These are phyloP conservation scores for Melanostoma mellinum DNA, from an alignment of 2,888 invertebrate genomes.

Conservation along the genomic window DNA sequence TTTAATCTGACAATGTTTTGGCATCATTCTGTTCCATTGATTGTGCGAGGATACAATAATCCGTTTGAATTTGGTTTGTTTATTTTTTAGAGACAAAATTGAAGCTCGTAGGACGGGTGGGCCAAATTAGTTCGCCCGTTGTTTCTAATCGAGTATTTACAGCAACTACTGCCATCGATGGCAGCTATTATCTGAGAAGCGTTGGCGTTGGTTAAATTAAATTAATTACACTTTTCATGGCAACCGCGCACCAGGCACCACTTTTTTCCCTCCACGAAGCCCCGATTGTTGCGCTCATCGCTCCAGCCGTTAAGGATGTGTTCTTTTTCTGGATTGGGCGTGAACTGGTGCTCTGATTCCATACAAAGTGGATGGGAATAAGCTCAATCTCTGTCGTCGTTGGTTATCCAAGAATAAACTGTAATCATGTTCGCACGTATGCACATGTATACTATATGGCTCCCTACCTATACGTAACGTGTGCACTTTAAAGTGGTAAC, in stretches of 20 bases:
- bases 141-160: constrained; percentile 31
- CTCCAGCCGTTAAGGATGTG: neutral
- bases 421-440: constrained; percentile 66
- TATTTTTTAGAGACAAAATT: constrained; percentile 15
- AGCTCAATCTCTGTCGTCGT: constrained; percentile 25
- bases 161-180: constrained; percentile 39
- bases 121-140: constrained; percentile 24
- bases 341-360: neutral
- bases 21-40: constrained; percentile 64
- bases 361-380: constrained; percentile 2
- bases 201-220: constrained; percentile 60
- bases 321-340: neutral
- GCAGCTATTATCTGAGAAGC: constrained; percentile 51
- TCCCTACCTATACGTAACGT: constrained; percentile 35
- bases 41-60: constrained; percentile 60
- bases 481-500: constrained; percentile 64
- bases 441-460: constrained; percentile 36
- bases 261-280: neutral
- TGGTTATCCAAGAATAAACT: constrained; percentile 30
- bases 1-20: constrained; percentile 68
- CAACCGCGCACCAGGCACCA: neutral
- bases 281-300: neutral
- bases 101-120: neutral
- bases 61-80: constrained; percentile 44
- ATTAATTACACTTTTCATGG: constrained; percentile 68